Conservation (phyloP, 2,888 invertebrate species). For the Eledona agricola region DNA sequence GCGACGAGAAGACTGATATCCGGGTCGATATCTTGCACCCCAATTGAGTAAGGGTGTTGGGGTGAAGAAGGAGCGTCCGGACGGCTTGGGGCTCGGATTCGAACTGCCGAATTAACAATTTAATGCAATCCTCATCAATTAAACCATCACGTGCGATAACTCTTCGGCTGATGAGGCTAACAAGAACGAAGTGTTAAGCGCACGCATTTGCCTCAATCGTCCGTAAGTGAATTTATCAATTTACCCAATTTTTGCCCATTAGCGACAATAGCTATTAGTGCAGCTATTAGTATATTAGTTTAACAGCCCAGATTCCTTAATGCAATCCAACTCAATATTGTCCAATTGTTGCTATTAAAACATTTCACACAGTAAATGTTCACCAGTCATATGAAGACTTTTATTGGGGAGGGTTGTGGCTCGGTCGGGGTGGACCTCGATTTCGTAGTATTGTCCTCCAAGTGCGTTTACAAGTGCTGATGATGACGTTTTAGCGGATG, state of each 20-base stretch:
- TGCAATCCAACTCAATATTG: slow-evolving; percentile 64
- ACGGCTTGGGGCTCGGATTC: too few relatives aligned
- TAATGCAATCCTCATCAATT: slow-evolving; percentile 52
- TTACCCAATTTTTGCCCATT: slow-evolving; percentile 66
- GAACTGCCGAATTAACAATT: slow-evolving; percentile 47
- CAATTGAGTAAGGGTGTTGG: too few relatives aligned
- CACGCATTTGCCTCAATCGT: slow-evolving; percentile 57
- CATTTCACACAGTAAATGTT: slow-evolving; percentile 60
- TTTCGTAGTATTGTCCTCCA: too few relatives aligned
- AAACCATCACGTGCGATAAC: slow-evolving; percentile 53
- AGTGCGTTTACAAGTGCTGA: too few relatives aligned
- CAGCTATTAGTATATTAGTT: slow-evolving; percentile 63
- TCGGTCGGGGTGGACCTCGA: slow-evolving; percentile 8
- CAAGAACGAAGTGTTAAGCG: slow-evolving; percentile 48
- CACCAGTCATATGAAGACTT: slow-evolving; percentile 60
- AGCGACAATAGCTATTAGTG: slow-evolving; percentile 64
- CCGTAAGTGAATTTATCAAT: slow-evolving; percentile 64
- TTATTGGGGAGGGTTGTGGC: slow-evolving; percentile 58
- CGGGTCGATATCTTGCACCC: too few relatives aligned
- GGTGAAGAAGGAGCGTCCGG: too few relatives aligned
- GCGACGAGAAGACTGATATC: too few relatives aligned
- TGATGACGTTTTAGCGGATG: neutral
- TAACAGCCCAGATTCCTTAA: slow-evolving; percentile 64
- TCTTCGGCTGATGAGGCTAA: slow-evolving; percentile 47
- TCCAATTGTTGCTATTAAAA: slow-evolving; percentile 64